Evolutionary conservation across 2,113 vertebrate species (phyloP).

Genomic region (Lontra canadensis): DNA sequence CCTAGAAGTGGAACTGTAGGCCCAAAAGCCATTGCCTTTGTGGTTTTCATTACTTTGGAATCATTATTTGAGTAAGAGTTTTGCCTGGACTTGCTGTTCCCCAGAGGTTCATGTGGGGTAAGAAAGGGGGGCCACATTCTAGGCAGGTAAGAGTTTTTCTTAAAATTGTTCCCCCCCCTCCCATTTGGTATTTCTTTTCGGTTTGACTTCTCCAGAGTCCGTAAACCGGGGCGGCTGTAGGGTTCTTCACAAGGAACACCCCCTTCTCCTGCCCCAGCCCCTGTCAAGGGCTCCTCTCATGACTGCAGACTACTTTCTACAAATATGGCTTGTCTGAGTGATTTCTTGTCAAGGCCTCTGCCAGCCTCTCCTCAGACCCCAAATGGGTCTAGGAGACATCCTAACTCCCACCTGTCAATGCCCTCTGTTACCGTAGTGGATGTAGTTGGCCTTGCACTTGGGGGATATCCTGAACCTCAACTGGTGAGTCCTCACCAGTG

Average conservation of each 20-base stretch:
- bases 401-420: neutral
- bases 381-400: neutral
- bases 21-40: neutral
- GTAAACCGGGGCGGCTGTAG: neutral
- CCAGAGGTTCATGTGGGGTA: neutral
- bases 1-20: neutral
- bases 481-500: neutral
- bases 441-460: neutral
- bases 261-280: neutral
- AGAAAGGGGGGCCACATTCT: neutral
- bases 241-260: neutral
- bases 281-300: neutral
- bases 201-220: conserved; percentile 27
- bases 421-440: neutral
- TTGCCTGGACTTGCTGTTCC: conserved; percentile 24
- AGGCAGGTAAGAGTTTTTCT: conserved; percentile 29
- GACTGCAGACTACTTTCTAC: conserved; percentile 14
- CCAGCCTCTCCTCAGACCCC: conserved; percentile 19
- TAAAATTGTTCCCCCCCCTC: neutral
- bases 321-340: conserved; percentile 35
- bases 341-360: neutral
- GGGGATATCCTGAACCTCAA: neutral
- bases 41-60: conserved; percentile 45
- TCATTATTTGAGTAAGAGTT: conserved; percentile 44
- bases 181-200: conserved; percentile 18